Conservation (phyloP, 2,888 invertebrate species). For the Apamea monoglypha region DNA sequence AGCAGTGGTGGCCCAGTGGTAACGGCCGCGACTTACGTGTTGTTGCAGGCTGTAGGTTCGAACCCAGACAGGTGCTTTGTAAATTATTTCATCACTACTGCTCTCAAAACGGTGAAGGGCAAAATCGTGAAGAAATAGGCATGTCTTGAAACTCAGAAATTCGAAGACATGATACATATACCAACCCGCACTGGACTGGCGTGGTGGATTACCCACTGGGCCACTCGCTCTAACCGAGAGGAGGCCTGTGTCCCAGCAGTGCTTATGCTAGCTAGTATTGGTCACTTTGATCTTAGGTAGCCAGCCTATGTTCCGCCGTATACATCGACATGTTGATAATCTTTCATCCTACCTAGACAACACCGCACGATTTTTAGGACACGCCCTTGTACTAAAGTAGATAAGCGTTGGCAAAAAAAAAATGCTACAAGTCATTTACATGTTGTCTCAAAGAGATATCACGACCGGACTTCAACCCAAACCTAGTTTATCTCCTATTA, state of each 20-base stretch:
- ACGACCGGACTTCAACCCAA: constrained; percentile 6
- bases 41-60: no score
- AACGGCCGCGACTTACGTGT: no score
- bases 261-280: not conserved
- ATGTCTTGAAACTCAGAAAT: not conserved
- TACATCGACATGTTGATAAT: not conserved
- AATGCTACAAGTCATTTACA: not conserved
- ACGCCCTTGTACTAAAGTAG: not conserved
- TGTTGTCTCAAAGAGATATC: constrained; percentile 3
- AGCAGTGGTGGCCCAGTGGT: no score
- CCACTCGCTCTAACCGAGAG: not conserved
- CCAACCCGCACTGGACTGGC: not conserved
- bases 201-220: no score
- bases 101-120: no score
- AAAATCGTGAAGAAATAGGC: no score
- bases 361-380: not conserved
- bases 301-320: not conserved
- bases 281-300: not conserved
- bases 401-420: not conserved
- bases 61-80: no score
- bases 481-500: not conserved
- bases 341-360: not conserved
- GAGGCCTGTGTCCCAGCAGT: not conserved
- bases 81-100: no score
- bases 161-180: not conserved